Evolutionary conservation across 2,888 invertebrate species (phyloP).

Genomic region (Chelonus formosanus): DNA sequence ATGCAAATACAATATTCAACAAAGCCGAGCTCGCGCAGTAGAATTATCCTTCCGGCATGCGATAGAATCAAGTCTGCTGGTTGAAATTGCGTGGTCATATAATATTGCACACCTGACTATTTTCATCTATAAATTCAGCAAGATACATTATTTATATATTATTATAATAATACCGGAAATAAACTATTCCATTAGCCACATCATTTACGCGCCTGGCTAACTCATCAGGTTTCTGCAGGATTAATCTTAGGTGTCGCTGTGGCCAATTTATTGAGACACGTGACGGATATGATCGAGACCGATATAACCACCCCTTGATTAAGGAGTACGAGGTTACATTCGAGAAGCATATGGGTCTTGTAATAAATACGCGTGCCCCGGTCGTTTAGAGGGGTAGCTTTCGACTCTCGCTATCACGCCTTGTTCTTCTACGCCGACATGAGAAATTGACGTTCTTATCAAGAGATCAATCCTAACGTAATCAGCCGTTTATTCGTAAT

Average conservation of each 20-base stretch:
- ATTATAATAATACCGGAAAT: constrained; percentile 25
- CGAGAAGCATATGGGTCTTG: constrained; percentile 31
- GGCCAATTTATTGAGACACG: constrained; percentile 33
- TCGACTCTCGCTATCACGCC: constrained; percentile 17
- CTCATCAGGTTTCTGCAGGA: constrained; percentile 11
- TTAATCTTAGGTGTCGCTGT: constrained; percentile 32
- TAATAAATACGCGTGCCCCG: constrained; percentile 32
- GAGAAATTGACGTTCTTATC: constrained; percentile 43
- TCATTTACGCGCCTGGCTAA: constrained; percentile 26
- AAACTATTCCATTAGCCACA: constrained; percentile 19
- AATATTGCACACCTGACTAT: constrained; percentile 17
- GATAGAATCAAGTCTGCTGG: neutral
- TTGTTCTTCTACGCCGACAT: constrained; percentile 33
- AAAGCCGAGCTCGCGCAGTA: constrained; percentile 7
- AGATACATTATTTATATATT: constrained; percentile 13
- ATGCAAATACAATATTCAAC: constrained; percentile 17
- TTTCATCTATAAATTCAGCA: constrained; percentile 20
- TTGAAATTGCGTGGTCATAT: neutral
- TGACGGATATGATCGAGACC: constrained; percentile 34
- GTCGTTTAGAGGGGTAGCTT: constrained; percentile 16
- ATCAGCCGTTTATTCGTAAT: constrained; percentile 42
- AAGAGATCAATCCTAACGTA: constrained; percentile 39
- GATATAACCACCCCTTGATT: constrained; percentile 35
- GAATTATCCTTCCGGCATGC: constrained; percentile 23
- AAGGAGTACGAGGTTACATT: constrained; percentile 27